Percentiles rank a stretch among this genome's conserved stretches.
phyloP scores from a whole-genome alignment of 92 coral and sea anemone genomes.

The Paramuricea clavata region DNA sequence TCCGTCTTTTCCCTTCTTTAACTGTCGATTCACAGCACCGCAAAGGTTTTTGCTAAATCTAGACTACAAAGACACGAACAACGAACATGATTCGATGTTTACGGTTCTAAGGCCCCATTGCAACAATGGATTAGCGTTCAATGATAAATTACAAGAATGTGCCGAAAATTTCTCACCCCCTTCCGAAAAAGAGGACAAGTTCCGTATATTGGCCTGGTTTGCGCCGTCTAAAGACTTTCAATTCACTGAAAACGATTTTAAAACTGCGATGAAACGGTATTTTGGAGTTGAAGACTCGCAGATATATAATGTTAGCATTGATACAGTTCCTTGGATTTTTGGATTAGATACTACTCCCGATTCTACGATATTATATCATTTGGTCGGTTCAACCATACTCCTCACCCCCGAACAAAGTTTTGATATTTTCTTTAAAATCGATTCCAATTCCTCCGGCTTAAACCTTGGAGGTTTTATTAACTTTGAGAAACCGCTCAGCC shows the following conservation, averaged over 20 bases:
- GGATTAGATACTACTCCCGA: background rate
- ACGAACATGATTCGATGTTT: background rate
- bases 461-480: constrained; percentile 3
- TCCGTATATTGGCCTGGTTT: constrained; percentile 10
- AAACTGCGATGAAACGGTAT: background rate
- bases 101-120: background rate
- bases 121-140: background rate
- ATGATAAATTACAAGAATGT: constrained; percentile 24
- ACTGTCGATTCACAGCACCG: background rate
- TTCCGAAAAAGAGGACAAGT: background rate
- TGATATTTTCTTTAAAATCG: background rate
- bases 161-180: background rate
- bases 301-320: constrained; percentile 1
- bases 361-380: background rate
- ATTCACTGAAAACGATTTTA: background rate
- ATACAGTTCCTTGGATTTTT: background rate
- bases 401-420: constrained; percentile 33
- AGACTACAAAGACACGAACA: background rate
- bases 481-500: background rate
- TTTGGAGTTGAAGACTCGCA: background rate
- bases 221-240: background rate
- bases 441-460: background rate
- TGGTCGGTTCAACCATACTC: constrained; percentile 6
- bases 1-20: background rate
- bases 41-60: constrained; percentile 8